Base-by-base conservation (phyloP, 2,888 invertebrate species). In the Agrochola macilenta region DNA sequence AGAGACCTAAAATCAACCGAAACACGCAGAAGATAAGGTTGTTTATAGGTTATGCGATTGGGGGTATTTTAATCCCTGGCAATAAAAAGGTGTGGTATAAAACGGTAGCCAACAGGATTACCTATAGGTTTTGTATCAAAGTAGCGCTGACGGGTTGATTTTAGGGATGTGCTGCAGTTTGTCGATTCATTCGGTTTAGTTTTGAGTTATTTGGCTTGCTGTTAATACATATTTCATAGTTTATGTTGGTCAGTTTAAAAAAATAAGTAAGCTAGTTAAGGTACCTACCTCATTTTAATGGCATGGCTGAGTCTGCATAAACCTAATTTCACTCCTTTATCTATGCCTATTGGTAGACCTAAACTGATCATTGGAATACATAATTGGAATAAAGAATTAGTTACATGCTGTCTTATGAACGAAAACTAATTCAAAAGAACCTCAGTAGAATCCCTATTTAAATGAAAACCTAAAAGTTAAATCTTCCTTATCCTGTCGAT, bases 71-170 rank as follows among this genome's bases (percentile, higher is more conserved):
- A 93, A 94, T 93, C 93, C 91, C 85, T 79, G 86, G 88, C 89
- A 91, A 92, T 95, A 95, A 93, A 95, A 93, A 88, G 81, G 65
- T 89, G 93, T 88, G 91, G 90, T 88, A 93, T 93, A 93, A 94
- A 95, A 95, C 96, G 95, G 96, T 96, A 95, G 96, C 95, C 92
- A 92, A 93, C 93, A 93, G 94, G 94, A 95, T 95, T 95, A 95
- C 92, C 91, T 93, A 89, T 93, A 92, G 91, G 91, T 92, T 93
- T 93, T 93, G 94, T 94, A 93, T 93, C 92, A 92, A 92, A 91
- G 91, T 89, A 92, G 92, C 92, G 93, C 91, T 93, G 93, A 93
- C 91, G 93, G 89, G 87, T 89, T 91, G 88, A 82, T 74, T 78
- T 79, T 91, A 92, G 91, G 60, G 91, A 83, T 87, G 93, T 69